Evolutionary conservation across 2,113 vertebrate genomes (phyloP), one percentile per base, ranked within the genome.

Genomic region (Alectura lathami): DNA sequence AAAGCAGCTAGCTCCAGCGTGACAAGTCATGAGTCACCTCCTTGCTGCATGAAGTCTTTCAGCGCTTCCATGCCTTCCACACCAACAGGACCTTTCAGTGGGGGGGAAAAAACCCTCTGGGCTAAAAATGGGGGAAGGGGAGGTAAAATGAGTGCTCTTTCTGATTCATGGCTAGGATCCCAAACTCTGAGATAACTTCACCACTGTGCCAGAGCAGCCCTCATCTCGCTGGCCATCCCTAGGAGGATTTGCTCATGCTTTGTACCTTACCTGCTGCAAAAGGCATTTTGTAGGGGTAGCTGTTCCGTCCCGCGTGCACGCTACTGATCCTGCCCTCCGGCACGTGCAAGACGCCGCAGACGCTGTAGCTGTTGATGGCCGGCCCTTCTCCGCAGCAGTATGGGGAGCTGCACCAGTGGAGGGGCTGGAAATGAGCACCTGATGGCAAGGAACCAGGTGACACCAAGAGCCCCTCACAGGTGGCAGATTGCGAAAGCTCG

Each of bases 331-430:
- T 98, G 92, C 97, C 98, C 85, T 98, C 85, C 3, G 99, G 97
- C 92, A 98, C 92, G 30, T 98, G 98, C 96, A 99, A 72, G 64
- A 98, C 96, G 72, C 98, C 98, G 60, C 99, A 99, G 57, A 99
- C 82, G 68, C 98, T 97, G 92, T 98, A 99, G 95, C 98, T 97
- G 42, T 95, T 98, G 43, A 98, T 93, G 56, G 98, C 98, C 32
- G 98, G 94, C 63, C 99, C 98, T 94, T 99, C 98, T 15, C 98
- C 98, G 12, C 98, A 98, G 86, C 98, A 99, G 66, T 98, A 98
- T 8, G 98, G 98, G 15, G 99, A 98, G 92, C 93, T 98, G 93
- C 98, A 98, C 98, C 99, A 99, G 80, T 98, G 98, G 57, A 99
- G 98, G 10, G 98, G 99, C 92, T 98, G 97, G 83, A 98, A 98